phyloP scores from a whole-genome alignment of 2,113 vertebrate species.

The Colinus virginianus region DNA sequence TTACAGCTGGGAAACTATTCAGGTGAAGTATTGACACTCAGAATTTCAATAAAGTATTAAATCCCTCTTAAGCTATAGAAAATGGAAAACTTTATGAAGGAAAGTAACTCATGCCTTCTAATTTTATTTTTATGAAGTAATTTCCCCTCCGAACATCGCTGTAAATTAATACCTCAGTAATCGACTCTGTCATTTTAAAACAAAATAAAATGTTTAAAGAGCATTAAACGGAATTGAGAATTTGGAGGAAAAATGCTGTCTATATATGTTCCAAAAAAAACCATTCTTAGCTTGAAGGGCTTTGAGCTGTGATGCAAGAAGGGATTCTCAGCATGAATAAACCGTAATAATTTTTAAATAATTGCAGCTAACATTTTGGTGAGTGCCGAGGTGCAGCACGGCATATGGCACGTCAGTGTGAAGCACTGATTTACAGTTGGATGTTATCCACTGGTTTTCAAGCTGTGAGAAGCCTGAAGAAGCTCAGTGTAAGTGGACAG shows the following conservation, averaged over 20 bases:
- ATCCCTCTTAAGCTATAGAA: conserved; percentile 38
- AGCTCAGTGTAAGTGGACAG: conserved; percentile 13
- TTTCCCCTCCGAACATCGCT: neutral
- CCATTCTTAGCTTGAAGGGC: fast-evolving
- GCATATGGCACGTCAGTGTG: conserved; percentile 46
- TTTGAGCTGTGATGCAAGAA: neutral
- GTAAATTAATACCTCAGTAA: neutral
- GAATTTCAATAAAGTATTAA: conserved; percentile 23
- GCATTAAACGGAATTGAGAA: neutral
- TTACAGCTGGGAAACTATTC: conserved; percentile 23
- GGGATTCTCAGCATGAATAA: conserved; percentile 34
- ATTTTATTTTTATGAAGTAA: neutral
- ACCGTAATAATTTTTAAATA: conserved; percentile 52
- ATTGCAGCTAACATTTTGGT: conserved; percentile 33
- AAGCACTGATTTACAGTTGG: conserved; percentile 25
- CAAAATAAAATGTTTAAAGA: neutral
- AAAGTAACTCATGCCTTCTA: neutral
- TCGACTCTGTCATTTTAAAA: neutral
- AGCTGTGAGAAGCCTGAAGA: conserved; percentile 11
- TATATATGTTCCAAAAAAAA: neutral
- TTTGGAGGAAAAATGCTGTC: neutral
- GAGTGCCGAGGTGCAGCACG: neutral
- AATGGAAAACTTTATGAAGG: neutral
- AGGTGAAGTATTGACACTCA: neutral
- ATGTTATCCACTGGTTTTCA: neutral